Conservation (phyloP, 2,797 vertebrate species). For the Prionace glauca region DNA sequence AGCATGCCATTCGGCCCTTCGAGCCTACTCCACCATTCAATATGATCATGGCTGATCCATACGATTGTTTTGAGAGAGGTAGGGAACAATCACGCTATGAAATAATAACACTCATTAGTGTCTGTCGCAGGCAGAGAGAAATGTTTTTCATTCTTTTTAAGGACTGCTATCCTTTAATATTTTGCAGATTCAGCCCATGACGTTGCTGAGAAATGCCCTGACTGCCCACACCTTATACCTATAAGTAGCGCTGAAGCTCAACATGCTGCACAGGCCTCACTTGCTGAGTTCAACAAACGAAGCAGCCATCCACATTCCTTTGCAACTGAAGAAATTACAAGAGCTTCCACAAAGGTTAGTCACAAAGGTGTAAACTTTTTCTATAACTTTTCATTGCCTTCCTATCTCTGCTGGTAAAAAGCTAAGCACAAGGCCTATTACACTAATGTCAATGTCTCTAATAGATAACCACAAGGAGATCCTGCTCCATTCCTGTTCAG, state of each 20-base stretch:
- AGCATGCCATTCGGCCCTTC: too few species aligned
- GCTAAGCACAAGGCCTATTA: background rate
- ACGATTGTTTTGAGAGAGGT: background rate
- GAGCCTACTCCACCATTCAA: too few species aligned
- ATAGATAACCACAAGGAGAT: background rate
- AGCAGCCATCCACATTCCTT: background rate
- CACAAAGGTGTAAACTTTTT: background rate
- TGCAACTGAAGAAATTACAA: background rate
- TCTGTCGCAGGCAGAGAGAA: background rate
- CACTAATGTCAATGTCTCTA: background rate
- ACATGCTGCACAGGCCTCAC: background rate
- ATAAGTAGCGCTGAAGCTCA: background rate
- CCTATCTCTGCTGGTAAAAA: background rate
- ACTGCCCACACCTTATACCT: background rate
- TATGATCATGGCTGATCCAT: too few species aligned
- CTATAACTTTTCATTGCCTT: background rate
- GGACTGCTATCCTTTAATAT: background rate
- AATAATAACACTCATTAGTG: background rate
- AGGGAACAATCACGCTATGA: background rate
- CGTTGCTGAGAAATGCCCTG: background rate
- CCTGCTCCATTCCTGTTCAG: too few species aligned
- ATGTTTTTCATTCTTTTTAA: background rate
- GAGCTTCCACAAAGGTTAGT: background rate
- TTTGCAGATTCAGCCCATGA: constrained; percentile 7
- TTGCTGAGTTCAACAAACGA: background rate